Evolutionary conservation across 1,140 invertebrate species (phyloP).

Genomic region (Sminthurides bifidus): DNA sequence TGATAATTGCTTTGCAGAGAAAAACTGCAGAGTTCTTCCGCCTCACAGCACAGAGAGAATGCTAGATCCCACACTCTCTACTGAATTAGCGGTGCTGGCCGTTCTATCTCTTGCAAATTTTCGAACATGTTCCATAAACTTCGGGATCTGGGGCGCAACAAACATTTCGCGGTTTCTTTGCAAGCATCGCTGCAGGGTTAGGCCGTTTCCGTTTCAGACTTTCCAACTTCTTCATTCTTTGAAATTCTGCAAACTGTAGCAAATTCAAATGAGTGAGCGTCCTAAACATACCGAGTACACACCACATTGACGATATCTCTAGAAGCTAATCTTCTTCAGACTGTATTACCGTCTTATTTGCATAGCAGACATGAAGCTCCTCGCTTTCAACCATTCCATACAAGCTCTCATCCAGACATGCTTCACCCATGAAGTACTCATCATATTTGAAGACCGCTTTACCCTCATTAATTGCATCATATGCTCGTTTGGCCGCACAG

Average conservation of each 20-base stretch:
- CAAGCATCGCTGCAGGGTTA: not conserved
- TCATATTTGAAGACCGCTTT: not conserved
- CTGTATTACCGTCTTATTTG: not conserved
- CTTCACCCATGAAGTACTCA: not conserved
- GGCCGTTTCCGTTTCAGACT: not conserved
- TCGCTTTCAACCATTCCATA: not conserved
- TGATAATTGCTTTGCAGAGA: no score
- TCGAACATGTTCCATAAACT: no score
- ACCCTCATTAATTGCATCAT: not conserved
- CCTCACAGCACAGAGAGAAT: no score
- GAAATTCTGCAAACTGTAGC: no score
- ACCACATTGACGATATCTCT: not conserved
- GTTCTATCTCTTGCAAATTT: no score
- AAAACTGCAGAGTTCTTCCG: no score
- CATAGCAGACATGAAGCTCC: not conserved
- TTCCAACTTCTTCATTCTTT: not conserved
- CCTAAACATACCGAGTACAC: not conserved
- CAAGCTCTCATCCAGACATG: not conserved
- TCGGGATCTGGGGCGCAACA: not conserved
- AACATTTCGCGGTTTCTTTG: not conserved
- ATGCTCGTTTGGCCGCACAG: not conserved
- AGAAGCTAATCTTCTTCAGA: not conserved
- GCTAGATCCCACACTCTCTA: no score
- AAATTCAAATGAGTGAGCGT: no score
- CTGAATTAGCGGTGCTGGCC: no score